Base-by-base conservation (phyloP, 2,797 vertebrate genomes). In the Monodelphis domestica region DNA sequence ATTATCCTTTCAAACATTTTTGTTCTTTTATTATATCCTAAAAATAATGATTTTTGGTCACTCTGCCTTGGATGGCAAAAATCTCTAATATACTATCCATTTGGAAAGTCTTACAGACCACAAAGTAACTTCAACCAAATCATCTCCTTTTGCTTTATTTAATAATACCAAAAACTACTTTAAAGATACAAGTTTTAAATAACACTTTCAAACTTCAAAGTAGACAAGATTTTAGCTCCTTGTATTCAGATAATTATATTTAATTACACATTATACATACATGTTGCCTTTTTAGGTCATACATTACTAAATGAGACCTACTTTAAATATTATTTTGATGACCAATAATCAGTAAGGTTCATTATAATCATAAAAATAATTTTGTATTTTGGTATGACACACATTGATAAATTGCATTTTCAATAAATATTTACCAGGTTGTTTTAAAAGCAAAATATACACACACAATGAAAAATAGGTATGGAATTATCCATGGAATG, bases 361-460 rank as follows among this genome's bases (percentile, higher is more conserved):
- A 78, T 78, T 78, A 24, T 45, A 70, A 17, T 70, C 4, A 38
- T 70, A 17, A 70, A n/a, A 70, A 70, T 38, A 38, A 63, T n/a
- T 38, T 21, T 9, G 70, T 38, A 30, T 51, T 54, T 14, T 12
- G 53, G 5, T 38, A 6, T 54, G 55, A 92, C 50, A 93, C 88
- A 88, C 0, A 89, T 30, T 57, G 2, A 51, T 93, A 92, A 92
- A 91, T 50, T 87, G 7, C 12, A 90, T 70, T 70, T 84, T 91
- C 12, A 94, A 53, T 55, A 59, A 15, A 15, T 15, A 59, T 26
- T n/a, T 87, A 91, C 15, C 11, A 30, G 3, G 3, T 4, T 53
- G 26, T 91, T 93, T 95, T 0, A 93, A 94, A 92, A 24, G 28
- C 53, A 56, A 29, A 93, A n/a, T 51, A 89, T 91, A 89, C 54